Conservation (phyloP, 2,797 vertebrate genomes). For the Sparidentex hasta region DNA sequence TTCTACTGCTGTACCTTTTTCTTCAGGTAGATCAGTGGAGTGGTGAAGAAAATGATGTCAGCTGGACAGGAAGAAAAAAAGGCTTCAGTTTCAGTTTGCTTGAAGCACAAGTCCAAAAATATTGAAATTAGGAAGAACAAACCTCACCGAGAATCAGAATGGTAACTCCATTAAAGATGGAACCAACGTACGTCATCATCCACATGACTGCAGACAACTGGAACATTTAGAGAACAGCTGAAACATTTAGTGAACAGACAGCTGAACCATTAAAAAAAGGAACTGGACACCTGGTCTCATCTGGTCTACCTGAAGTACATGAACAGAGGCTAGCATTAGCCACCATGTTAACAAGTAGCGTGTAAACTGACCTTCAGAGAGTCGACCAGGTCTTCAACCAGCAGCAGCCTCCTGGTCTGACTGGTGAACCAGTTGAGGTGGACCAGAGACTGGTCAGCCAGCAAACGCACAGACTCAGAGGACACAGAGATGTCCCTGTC, state of each 20-base stretch:
- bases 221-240: slow-evolving; percentile 1
- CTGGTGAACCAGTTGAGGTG: slow-evolving; percentile 86
- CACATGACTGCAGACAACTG: slow-evolving; percentile 92
- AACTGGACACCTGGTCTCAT: too few relatives aligned
- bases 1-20: slow-evolving; percentile 84
- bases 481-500: slow-evolving; percentile 88
- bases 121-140: background rate
- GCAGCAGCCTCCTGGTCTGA: slow-evolving; percentile 90
- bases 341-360: background rate
- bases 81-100: background rate
- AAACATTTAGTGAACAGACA: too few relatives aligned
- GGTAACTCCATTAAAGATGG: slow-evolving; percentile 91
- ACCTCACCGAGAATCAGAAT: slow-evolving; percentile 90
- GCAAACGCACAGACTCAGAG: slow-evolving; percentile 87
- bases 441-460: slow-evolving; percentile 85
- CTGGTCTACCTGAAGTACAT: too few relatives aligned
- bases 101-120: background rate
- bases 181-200: slow-evolving; percentile 91
- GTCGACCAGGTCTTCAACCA: slow-evolving; percentile 94
- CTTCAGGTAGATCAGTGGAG: slow-evolving; percentile 91
- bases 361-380: slow-evolving; percentile 87
- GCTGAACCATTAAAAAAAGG: too few relatives aligned
- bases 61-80: slow-evolving; percentile 73
- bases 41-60: slow-evolving; percentile 87
- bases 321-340: background rate